Evolutionary conservation across 2,888 invertebrate species (phyloP), one percentile per base, ranked within the genome.

Genomic region (Hydraecia micacea): DNA sequence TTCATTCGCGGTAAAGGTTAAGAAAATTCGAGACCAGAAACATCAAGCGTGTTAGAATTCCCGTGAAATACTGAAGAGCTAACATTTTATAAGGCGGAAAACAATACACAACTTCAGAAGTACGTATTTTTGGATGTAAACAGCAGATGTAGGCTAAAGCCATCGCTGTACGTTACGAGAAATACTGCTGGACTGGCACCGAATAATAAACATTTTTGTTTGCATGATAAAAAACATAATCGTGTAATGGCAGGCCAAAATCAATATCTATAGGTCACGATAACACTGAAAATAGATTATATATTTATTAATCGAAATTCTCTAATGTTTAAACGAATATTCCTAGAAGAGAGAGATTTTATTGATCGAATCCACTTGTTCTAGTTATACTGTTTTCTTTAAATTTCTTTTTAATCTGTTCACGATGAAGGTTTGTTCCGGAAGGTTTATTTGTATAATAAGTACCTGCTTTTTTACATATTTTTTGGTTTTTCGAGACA

Each of bases 81-180:
- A 65, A 81, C 39, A 65, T 78, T 76, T 76, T 78, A 36, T 83
- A 68, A 70, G 39, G 66, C 65, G 72, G 46, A 74, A 76, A 86
- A 86, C 69, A 80, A 83, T 78, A 83, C 36, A 82, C 25, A 58
- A n/a, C 36, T 70, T 60, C 36, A 36, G n/a, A 80, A 15, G 52
- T 46, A 49, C 39, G 70, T 88, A 88, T 88, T 87, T 81, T 84
- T 79, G 67, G 76, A 77, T 68, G 28, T 77, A 82, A 82, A 80
- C 77, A 81, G 25, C 81, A 87, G 83, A 83, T 86, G 77, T 66
- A n/a, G 49, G 73, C 2, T 76, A 66, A 60, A 72, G 68, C 68
- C 18, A 49, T 72, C 68, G 63, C 69, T 60, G 63, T 79, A 73
- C 25, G 58, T 86, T 73, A 78, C 68, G n/a, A 70, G 74, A 74